Base-by-base conservation (phyloP, 1,140 invertebrate genomes). In the Cherax destructor region DNA sequence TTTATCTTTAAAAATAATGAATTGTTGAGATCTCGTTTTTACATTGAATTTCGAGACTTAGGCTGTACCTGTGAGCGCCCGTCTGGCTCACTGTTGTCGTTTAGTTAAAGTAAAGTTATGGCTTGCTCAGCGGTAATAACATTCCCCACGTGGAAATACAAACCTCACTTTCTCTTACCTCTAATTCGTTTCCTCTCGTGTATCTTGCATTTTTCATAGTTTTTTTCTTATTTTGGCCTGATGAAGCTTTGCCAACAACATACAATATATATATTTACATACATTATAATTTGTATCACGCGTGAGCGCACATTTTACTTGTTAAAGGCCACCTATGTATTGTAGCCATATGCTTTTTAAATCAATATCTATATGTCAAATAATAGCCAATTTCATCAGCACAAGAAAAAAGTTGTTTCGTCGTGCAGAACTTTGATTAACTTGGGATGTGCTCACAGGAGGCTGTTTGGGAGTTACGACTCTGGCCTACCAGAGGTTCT, bases 391-490 rank as follows among this genome's bases (percentile, higher is more conserved):
- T 69, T 69, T 16, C 61, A 10, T 69, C 61, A 69, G 16, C 52
- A 4, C 61, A 69, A 18, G 61, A 69, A 69, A 69, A 69, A 69
- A n/a, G 13, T 69, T 69, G 1, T 3, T 1, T 69, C 61, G 61
- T 69, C 16, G 11, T 3, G 0, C 16, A 16, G 61, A n/a, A 69
- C 16, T 69, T 69, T 69, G 61, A 69, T 69, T 69, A 69, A 69
- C 61, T 69, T 69, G 0, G 13, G 61, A n/a, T n/a, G 61, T 69
- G 61, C 61, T 69, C 61, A 69, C 61, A 69, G 21, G 61, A 69
- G 61, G 61, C 61, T 69, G 61, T 69, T 69, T 69, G 61, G 61
- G 61, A 69, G 61, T 69, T 69, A 69, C 61, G 61, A 69, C 61
- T 16, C 61, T 69, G 61, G 10, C 7, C 61, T 1, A 16, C 10